Conservation (phyloP, 2,113 vertebrate species). For the Hypocryptadius cinnamomeus region DNA sequence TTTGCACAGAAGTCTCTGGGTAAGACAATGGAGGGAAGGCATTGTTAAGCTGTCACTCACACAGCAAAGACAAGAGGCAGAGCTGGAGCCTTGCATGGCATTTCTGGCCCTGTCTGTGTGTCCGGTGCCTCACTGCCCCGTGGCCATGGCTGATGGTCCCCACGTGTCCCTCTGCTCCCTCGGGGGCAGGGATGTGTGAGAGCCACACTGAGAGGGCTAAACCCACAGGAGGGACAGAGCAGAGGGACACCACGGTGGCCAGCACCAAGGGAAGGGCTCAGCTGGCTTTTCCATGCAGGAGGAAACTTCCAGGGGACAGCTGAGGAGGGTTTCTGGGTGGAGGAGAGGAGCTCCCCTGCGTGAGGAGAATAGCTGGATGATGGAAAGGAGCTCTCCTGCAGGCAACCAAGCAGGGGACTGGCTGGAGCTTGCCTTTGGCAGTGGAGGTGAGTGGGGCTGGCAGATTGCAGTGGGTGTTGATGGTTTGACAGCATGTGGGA, state of each 20-base stretch:
- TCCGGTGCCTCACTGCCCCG: neutral
- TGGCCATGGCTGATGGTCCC: neutral
- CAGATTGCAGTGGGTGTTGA: neutral
- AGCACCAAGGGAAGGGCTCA: neutral
- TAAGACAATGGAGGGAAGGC: neutral
- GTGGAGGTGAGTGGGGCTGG: neutral
- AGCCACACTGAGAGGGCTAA: neutral
- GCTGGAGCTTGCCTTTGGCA: neutral
- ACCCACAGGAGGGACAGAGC: no score
- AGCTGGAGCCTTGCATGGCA: rapidly evolving
- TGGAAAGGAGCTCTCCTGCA: neutral
- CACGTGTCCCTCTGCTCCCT: neutral
- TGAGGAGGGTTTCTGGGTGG: neutral
- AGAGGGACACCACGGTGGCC: neutral
- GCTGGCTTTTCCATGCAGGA: neutral
- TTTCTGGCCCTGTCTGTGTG: neutral
- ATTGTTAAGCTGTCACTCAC: neutral
- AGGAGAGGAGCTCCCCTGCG: neutral
- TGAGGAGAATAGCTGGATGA: rapidly evolving
- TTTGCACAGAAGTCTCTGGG: neutral
- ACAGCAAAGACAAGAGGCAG: neutral
- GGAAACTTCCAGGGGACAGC: neutral
- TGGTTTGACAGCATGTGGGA: neutral
- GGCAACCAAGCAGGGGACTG: neutral
- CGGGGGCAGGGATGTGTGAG: rapidly evolving